Conservation (phyloP, 2,797 vertebrate genomes). For the Spinus olivaceus region DNA sequence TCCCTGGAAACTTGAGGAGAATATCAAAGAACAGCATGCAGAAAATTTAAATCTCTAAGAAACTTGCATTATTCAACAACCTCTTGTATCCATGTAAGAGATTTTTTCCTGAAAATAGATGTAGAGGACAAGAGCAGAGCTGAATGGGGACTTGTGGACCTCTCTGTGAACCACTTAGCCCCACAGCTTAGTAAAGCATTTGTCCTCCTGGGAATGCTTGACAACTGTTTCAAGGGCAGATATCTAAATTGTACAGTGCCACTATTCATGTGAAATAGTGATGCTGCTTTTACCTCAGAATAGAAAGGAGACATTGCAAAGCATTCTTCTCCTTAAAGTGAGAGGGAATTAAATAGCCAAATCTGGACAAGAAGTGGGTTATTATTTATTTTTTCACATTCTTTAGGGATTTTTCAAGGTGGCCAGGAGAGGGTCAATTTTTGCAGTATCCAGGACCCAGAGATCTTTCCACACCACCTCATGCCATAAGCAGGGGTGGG, state of each 20-base stretch:
- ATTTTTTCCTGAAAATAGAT: background rate
- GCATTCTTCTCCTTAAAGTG: background rate
- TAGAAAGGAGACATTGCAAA: background rate
- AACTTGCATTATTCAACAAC: fast-evolving
- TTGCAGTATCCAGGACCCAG: background rate
- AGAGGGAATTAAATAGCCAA: background rate
- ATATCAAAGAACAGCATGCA: background rate
- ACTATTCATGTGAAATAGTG: background rate
- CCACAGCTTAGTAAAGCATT: background rate
- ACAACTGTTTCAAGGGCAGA: background rate
- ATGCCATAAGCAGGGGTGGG: background rate
- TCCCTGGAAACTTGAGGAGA: background rate
- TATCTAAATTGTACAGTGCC: background rate
- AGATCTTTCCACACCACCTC: background rate
- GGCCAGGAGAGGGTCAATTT: background rate
- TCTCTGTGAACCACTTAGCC: background rate
- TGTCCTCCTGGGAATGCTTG: background rate
- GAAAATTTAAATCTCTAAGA: background rate
- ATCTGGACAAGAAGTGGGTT: background rate
- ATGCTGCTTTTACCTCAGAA: background rate
- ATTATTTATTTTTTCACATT: background rate
- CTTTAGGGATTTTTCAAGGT: background rate
- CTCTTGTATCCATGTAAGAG: background rate
- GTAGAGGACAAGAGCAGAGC: background rate
- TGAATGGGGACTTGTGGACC: background rate